phyloP scores from a whole-genome alignment of 2,113 vertebrate species.

The Phyllostomus discolor region DNA sequence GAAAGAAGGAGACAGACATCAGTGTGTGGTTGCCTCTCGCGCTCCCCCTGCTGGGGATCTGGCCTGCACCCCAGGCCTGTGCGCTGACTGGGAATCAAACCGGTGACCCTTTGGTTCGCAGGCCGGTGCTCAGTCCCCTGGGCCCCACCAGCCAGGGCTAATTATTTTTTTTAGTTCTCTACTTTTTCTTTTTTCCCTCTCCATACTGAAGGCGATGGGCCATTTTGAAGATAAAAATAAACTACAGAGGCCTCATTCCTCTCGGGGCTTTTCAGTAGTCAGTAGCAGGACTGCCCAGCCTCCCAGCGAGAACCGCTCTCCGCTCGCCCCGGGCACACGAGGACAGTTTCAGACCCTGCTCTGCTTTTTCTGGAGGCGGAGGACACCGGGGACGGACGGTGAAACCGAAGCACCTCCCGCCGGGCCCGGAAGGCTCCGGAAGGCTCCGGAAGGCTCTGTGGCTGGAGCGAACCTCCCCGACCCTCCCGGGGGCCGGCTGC shows the following conservation, averaged over 20 bases:
- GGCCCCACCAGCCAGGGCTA: too few relatives aligned
- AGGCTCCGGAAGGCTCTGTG: not conserved
- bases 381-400: not conserved
- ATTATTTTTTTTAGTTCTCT: not conserved
- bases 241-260: not conserved
- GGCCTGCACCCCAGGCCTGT: too few relatives aligned
- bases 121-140: too few relatives aligned
- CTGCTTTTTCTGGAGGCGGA: not conserved
- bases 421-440: not conserved
- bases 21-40: too few relatives aligned
- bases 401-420: not conserved
- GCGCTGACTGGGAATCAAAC: too few relatives aligned
- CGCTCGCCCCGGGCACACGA: not conserved
- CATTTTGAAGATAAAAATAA: not conserved
- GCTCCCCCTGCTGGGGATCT: too few relatives aligned
- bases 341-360: not conserved
- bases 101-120: too few relatives aligned
- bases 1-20: too few relatives aligned
- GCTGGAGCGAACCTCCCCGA: not conserved
- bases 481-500: not conserved
- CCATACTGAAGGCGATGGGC: not conserved
- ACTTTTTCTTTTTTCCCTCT: not conserved
- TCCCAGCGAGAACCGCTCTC: not conserved
- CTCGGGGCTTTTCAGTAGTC: not conserved
- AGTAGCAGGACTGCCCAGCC: not conserved